Percentiles rank a stretch among this genome's conserved stretches.
Evolutionary conservation across 2,888 invertebrate genomes (phyloP).

Genomic region (Drosophila neonasuta): DNA sequence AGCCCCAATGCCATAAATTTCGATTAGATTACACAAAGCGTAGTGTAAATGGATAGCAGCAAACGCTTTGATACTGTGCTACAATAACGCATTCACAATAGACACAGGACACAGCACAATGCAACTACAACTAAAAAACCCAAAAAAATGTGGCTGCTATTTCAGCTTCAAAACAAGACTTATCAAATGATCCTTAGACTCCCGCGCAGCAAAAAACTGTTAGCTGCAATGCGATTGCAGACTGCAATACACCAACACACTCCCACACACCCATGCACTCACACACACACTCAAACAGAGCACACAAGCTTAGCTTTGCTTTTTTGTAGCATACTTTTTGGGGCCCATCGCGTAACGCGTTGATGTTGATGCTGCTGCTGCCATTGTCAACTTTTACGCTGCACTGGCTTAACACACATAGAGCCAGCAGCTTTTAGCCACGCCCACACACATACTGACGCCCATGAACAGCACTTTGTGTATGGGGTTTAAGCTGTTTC

Average conservation of each 20-base stretch:
- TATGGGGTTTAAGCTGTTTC: conserved; percentile 38
- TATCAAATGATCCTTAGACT: conserved; percentile 35
- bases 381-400: conserved; percentile 50
- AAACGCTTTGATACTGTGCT: conserved; percentile 17
- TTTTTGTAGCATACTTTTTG: conserved; percentile 52
- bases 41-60: conserved; percentile 52
- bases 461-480: conserved; percentile 12
- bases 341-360: conserved; percentile 8
- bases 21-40: conserved; percentile 78
- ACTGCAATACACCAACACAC: conserved; percentile 2
- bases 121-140: neutral
- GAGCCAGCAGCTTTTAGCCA: conserved; percentile 16
- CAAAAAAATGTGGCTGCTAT: neutral
- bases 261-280: no score
- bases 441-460: conserved; percentile 5
- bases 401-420: conserved; percentile 52
- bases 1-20: conserved; percentile 70
- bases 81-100: conserved; percentile 57
- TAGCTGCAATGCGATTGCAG: conserved; percentile 59
- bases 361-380: conserved; percentile 5
- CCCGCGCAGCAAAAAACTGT: conserved; percentile 31
- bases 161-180: conserved; percentile 46
- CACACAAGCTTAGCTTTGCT: conserved; percentile 9
- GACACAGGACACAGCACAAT: conserved; percentile 4
- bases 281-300: neutral